Evolutionary conservation across 2,113 vertebrate genomes (phyloP).

Genomic region (Mionectes macconnelli): DNA sequence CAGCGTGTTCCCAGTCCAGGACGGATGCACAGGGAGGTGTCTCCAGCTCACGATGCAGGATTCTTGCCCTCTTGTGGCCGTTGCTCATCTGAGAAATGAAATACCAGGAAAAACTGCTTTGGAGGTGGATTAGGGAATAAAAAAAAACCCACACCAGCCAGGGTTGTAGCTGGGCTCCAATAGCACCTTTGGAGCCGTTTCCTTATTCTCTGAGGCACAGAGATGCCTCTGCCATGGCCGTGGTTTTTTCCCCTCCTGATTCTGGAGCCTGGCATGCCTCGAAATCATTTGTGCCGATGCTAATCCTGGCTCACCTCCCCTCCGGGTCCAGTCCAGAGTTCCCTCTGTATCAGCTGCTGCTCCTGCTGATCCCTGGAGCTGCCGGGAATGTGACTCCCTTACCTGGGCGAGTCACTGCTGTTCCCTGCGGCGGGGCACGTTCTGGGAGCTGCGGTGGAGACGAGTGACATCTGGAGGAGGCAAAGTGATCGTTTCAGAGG

Average conservation of each 20-base stretch:
- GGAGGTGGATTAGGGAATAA: not conserved
- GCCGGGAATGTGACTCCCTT: not conserved
- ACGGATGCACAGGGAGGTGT: not conserved
- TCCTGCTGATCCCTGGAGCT: not conserved
- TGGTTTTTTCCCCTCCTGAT: not conserved
- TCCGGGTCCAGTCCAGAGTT: not conserved
- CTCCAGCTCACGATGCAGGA: not conserved
- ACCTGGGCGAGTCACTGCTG: not conserved
- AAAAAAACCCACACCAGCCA: not conserved
- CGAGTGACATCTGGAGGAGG: not conserved
- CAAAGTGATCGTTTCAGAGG: not conserved
- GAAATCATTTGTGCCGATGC: not conserved
- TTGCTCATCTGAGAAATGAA: not conserved
- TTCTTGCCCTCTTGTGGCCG: slow-evolving; percentile 31
- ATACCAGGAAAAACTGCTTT: not conserved
- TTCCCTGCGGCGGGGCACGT: not conserved
- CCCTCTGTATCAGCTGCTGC: not conserved
- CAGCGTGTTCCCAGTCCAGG: not conserved
- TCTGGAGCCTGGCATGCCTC: not conserved
- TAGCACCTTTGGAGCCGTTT: not conserved
- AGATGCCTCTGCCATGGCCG: not conserved
- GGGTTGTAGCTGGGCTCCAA: not conserved
- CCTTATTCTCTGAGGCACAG: not conserved
- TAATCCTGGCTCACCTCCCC: not conserved
- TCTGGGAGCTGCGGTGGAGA: not conserved